These are phyloP conservation scores for Oscheius sp. DNA, from an alignment of 2,888 invertebrate genomes.

Conservation along the genomic window DNA sequence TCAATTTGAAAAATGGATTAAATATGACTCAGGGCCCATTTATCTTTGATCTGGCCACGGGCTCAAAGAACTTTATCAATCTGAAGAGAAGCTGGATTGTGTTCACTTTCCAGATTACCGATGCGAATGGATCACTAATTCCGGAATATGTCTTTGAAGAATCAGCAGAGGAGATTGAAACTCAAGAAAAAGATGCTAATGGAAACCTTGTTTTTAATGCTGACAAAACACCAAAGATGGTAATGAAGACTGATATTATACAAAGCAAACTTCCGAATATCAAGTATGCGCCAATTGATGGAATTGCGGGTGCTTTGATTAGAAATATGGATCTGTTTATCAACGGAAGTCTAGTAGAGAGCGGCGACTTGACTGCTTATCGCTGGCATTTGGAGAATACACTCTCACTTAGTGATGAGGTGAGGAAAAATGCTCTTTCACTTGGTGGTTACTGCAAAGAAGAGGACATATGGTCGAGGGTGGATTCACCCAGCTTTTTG, in stretches of 20 bases:
- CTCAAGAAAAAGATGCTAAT: neutral
- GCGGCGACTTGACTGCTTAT: constrained; percentile 9
- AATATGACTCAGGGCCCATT: neutral
- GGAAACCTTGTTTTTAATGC: too few relatives aligned
- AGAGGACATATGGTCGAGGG: neutral
- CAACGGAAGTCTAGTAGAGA: neutral
- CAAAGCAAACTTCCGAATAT: neutral
- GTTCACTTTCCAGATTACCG: neutral
- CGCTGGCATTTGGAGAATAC: constrained; percentile 1
- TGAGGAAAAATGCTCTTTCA: neutral
- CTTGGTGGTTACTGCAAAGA: neutral
- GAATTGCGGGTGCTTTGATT: constrained; percentile 2
- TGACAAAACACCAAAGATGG: neutral
- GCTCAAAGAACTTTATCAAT: constrained; percentile 5
- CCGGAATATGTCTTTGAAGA: neutral
- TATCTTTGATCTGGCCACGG: neutral
- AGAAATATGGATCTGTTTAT: too few relatives aligned
- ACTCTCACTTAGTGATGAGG: neutral
- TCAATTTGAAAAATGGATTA: constrained; percentile 4
- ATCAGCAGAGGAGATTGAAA: neutral
- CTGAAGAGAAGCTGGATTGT: neutral
- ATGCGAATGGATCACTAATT: neutral
- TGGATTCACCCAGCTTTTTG: neutral
- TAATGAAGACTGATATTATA: neutral
- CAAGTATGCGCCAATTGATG: constrained; percentile 1